Percentiles rank a stretch among this genome's conserved stretches.
phyloP scores from a whole-genome alignment of 2,113 vertebrate genomes.

The Bolborhynchus lineola region DNA sequence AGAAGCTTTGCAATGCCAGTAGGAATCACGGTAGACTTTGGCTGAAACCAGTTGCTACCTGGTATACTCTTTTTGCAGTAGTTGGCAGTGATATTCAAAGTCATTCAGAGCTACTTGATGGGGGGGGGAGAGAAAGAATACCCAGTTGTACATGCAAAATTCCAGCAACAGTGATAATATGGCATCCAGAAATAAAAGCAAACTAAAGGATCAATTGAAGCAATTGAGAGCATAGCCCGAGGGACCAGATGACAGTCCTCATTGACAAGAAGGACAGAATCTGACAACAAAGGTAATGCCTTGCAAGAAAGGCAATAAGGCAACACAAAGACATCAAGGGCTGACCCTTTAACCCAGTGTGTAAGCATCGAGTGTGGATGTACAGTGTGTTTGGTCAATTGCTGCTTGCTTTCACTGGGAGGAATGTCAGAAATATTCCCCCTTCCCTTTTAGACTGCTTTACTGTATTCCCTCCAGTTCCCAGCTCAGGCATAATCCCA shows the following conservation, averaged over 20 bases:
- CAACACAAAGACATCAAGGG: neutral
- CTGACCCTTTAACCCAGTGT: slow-evolving; percentile 24
- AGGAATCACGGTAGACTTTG: slow-evolving; percentile 71
- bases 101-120: neutral
- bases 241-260: slow-evolving; percentile 33
- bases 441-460: neutral
- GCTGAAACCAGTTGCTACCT: slow-evolving; percentile 64
- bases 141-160: neutral
- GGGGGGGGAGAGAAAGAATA: neutral
- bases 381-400: slow-evolving; percentile 48
- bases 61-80: slow-evolving; percentile 47
- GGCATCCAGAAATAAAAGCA: slow-evolving; percentile 38
- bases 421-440: slow-evolving; percentile 36
- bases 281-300: slow-evolving; percentile 39
- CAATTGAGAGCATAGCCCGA: neutral
- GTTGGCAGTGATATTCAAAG: slow-evolving; percentile 43
- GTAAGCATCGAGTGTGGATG: neutral
- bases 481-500: neutral
- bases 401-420: slow-evolving; percentile 39
- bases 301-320: slow-evolving; percentile 11
- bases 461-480: slow-evolving; percentile 46
- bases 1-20: slow-evolving; percentile 68
- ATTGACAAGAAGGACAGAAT: neutral
- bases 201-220: slow-evolving; percentile 33
- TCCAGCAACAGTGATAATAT: neutral